Base-by-base conservation (phyloP, 1,140 invertebrate species). In the Magallana gigas region DNA sequence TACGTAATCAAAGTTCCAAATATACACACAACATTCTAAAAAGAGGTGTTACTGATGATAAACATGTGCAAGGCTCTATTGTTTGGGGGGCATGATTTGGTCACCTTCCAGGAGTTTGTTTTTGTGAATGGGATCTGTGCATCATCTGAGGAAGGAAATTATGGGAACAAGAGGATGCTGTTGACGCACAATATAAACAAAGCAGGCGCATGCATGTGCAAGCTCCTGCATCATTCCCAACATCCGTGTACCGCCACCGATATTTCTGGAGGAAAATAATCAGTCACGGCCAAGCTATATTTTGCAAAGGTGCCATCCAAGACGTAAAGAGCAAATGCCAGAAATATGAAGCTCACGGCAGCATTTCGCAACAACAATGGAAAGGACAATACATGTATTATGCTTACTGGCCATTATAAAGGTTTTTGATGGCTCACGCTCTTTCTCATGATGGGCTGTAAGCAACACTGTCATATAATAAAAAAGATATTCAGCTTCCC, bases 71-170 rank as follows among this genome's bases (percentile, higher is more conserved):
- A 16, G 12, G 18, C 16, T 16, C 60, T 64, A 64, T 64, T 64
- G 18, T 16, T 3, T 76, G 8, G 36, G 36, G 36, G 36, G 3
- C 36, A 48, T 48, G 5, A 48, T 48, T 76, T 76, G 18, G 23
- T 18, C 23, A 76, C 12, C 9, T 8, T 36, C 36, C 68, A 76
- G 68, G 14, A 29, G 23, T 76, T 2, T 36, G 23, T 76, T 76
- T 76, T 76, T 29, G 68, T 76, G 68, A 76, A 76, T 76, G 68
- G 68, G 8, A 11, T 36, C 23, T 76, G 68, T 76, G 36, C 7
- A 76, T 11, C 36, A 29, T 76, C 18, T 12, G 12, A 76, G 23
- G 23, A 11, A 76, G 23, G 36, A 48, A 48, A 48, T 29, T 76
- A 76, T 36, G 12, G 68, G 12, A 29, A 76, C 68, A 76, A 76